Base-by-base conservation (phyloP, 1,140 invertebrate species). In the Cepaea nemoralis region DNA sequence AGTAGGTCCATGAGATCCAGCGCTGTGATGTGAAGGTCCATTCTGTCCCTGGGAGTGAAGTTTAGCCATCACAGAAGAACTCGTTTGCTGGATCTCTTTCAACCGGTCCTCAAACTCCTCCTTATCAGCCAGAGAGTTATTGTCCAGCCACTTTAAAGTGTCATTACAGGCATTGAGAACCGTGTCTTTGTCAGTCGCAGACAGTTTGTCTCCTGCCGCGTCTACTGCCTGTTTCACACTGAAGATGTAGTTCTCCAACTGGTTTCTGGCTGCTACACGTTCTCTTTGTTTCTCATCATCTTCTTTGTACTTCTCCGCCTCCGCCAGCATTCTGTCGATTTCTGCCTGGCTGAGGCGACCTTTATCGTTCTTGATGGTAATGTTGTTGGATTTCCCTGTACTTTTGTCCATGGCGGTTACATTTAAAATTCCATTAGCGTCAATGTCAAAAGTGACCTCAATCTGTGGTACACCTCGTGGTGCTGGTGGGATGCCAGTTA, bases 341-440 rank as follows among this genome's bases (percentile, higher is more conserved):
- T 99, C 97, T 89, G 98, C 97, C 92, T 98, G 98, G 89, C 94
- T 96, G 0, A 99, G 93, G 10, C 83, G 83, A 50, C 87, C 97
- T 91, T 98, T 98, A 92, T 99, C 97, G 88, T 99, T 99, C 87
- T 96, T 98, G 87, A 99, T 99, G 37, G 96, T 98, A 90, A 99
- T 98, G 92, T 98, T 83, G 79, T 81, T 85, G 12, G 75, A 75
- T 69, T 85, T 85, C 87, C 97, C 97, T 82, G 97, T 98, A 1
- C 91, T 91, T 86, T 93, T 93, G 82, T 94, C 93, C 37, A 87
- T 83, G 48, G 93, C 93, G 59, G 89, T 84, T 10, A 91, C 90
- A 77, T 90, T 90, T 59, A 91, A 95, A 93, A 81, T 92, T 97
- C 92, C 69, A n/a, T 70, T 70, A 22, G 69, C 69, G 27, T 70